Evolutionary conservation across 2,888 invertebrate genomes (phyloP), one percentile per base, ranked within the genome.

Genomic region (Tiliacea aurago): DNA sequence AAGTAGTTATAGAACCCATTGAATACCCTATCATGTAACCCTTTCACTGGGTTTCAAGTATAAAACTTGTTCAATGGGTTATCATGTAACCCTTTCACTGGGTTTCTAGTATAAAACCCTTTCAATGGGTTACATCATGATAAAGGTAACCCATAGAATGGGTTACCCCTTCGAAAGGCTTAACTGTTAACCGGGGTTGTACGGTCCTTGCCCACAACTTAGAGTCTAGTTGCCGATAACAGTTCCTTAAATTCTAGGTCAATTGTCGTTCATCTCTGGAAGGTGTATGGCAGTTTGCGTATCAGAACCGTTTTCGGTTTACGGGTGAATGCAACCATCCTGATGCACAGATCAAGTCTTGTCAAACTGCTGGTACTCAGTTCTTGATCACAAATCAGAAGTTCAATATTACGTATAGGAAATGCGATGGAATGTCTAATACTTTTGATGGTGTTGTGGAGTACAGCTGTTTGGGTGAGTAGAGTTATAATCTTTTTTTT

Each of bases 331-430:
- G 99, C 92, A 97, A 98, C 88, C 97, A 98, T 91, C 98, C 98
- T 0, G 98, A 98, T 93, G 99, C 98, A 6, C 98, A 98, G 89
- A 99, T 99, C 82, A 97, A 97, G 87, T 99, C 99, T 0, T 99
- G 99, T 91, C 99, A 99, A 95, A 98, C 98, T 33, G 99, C 99
- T 5, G 99, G 99, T 75, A 99, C 99, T 18, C 98, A 99, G 92
- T 99, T 99, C 94, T 97, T 99, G 80, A 99, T 99, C 84, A 99
- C 99, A 67, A 99, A 99, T 95, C 99, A 99, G 92, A 99, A 99
- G 93, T 99, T 99, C 90, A 98, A 98, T 88, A 99, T 99, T 84
- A 99, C 99, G 0, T 99, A 99, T 92, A 98, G 98, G 84, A 98
- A 98, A 88, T 99, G 99, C 91, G 97, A 97, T 71, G 98, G 98